Conservation (phyloP, 2,888 invertebrate genomes). For the Heterodera filipjevi region DNA sequence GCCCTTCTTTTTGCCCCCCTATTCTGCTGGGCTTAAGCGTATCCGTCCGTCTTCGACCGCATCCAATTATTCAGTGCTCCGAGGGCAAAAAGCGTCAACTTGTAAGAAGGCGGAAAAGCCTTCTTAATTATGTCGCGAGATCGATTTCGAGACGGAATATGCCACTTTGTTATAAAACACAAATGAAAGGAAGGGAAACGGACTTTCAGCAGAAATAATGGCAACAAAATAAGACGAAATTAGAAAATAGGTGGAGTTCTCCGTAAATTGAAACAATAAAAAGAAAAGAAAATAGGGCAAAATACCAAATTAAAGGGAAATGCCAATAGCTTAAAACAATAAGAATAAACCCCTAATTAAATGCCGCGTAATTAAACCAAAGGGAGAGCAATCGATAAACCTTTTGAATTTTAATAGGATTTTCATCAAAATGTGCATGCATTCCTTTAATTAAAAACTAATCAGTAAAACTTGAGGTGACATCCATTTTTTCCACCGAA, state of each 20-base stretch:
- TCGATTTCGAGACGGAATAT: neutral
- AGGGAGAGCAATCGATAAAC: too few species aligned
- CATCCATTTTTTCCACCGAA: too few species aligned
- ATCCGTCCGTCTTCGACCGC: conserved; percentile 12
- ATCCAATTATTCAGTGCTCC: conserved; percentile 13
- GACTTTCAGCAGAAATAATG: neutral
- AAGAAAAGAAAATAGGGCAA: neutral
- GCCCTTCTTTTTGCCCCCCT: neutral
- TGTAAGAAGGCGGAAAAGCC: neutral
- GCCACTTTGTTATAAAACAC: neutral
- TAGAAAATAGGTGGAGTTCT: neutral
- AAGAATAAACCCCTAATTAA: too few species aligned
- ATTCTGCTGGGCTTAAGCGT: neutral
- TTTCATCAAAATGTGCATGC: neutral
- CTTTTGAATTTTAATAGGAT: neutral
- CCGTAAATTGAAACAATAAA: neutral
- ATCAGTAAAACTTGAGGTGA: too few species aligned
- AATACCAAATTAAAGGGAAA: too few species aligned
- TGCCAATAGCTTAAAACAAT: too few species aligned
- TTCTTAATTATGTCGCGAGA: neutral
- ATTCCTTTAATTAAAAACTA: too few species aligned
- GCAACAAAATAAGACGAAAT: neutral
- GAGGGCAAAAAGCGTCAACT: neutral
- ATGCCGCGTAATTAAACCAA: too few species aligned
- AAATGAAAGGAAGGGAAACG: neutral